These are phyloP conservation scores for Dromococcyx pavoninus DNA, from an alignment of 2,797 vertebrate genomes.

Conservation along the genomic window DNA sequence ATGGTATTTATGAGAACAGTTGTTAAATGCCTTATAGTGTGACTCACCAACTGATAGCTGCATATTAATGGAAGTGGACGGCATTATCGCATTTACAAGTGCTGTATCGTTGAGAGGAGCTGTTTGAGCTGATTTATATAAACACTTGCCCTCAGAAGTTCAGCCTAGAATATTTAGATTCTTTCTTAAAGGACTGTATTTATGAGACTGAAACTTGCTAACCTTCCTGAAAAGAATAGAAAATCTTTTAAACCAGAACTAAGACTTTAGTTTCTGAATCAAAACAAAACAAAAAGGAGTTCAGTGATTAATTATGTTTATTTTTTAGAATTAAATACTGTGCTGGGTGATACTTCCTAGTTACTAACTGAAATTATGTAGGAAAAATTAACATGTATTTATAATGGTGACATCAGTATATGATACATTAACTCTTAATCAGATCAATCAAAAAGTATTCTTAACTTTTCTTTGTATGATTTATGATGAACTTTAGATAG, in stretches of 20 bases:
- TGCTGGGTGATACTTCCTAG: background rate
- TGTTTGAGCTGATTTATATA: conserved; percentile 8
- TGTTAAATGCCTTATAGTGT: conserved; percentile 52
- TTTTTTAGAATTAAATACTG: background rate
- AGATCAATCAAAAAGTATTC: background rate
- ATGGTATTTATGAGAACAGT: conserved; percentile 63
- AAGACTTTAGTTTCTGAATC: background rate
- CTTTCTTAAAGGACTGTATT: background rate
- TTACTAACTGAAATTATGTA: background rate
- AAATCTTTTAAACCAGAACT: background rate
- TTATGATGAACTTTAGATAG: background rate
- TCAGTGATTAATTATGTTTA: background rate
- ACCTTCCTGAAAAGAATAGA: background rate
- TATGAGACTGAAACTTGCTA: background rate
- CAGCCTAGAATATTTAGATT: background rate
- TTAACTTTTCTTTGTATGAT: background rate
- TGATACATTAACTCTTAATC: background rate
- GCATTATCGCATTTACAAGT: conserved; percentile 26
- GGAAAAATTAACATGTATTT: background rate
- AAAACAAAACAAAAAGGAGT: background rate
- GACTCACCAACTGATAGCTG: conserved; percentile 62
- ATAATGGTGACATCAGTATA: background rate
- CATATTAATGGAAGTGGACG: conserved; percentile 8
- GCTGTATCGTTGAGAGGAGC: background rate
- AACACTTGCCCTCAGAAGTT: background rate